Percentiles rank a stretch among this genome's conserved stretches.
phyloP scores from a whole-genome alignment of 2,797 vertebrate species.

The Anas bernieri region DNA sequence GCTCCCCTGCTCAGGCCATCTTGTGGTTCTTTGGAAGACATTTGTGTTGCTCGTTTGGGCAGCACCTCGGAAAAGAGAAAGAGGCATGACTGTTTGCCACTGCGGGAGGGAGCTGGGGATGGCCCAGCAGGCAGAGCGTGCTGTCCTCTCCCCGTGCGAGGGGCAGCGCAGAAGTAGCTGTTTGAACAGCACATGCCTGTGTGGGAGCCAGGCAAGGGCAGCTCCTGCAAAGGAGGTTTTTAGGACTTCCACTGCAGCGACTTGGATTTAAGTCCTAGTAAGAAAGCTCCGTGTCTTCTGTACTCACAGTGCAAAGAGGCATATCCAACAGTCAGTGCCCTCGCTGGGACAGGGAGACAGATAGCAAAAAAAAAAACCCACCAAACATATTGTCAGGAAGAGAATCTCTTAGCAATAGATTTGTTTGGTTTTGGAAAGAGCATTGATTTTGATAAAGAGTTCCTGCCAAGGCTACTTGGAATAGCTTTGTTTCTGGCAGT shows the following conservation, averaged over 20 bases:
- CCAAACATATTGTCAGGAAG: background rate
- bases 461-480: slow-evolving; percentile 6
- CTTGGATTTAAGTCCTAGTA: background rate
- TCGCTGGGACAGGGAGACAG: background rate
- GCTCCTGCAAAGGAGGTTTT: background rate
- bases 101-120: background rate
- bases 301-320: background rate
- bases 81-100: background rate
- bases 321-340: background rate
- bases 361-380: background rate
- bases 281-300: background rate
- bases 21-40: background rate
- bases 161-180: background rate
- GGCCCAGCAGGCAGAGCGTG: background rate
- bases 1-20: background rate
- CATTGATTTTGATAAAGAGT: background rate
- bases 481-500: background rate
- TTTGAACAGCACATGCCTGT: background rate
- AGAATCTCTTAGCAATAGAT: background rate
- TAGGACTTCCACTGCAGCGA: background rate
- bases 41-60: background rate
- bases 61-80: background rate
- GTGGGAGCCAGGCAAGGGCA: background rate
- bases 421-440: background rate
- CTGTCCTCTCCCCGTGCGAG: accelerated